These are phyloP conservation scores for Hephaestus fuliginosus DNA, from an alignment of 2,797 vertebrate species.

Conservation along the genomic window DNA sequence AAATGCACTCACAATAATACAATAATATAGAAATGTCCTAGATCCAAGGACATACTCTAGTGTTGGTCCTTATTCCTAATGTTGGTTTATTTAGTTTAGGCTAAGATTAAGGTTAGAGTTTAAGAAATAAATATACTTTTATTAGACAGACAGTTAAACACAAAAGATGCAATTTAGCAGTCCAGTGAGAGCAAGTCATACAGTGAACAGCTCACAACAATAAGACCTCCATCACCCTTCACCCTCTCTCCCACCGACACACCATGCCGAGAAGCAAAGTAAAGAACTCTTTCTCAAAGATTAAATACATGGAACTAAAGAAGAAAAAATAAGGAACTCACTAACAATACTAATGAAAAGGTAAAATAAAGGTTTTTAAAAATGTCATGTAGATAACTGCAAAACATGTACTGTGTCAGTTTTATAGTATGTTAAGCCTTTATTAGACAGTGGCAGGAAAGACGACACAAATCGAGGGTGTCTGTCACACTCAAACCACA, in stretches of 20 bases:
- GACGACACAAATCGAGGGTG: not conserved
- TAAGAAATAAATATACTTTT: not conserved
- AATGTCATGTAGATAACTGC: not conserved
- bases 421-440: not conserved
- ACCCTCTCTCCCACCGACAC: not conserved
- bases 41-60: not conserved
- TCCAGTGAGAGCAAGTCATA: not conserved
- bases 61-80: not conserved
- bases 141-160: not conserved
- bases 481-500: not conserved
- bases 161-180: not conserved
- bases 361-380: not conserved
- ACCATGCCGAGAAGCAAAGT: not conserved
- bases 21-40: not conserved
- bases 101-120: not conserved
- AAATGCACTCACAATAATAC: slow-evolving; percentile 3
- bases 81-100: not conserved
- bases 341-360: not conserved
- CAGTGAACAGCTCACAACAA: not conserved
- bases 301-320: not conserved
- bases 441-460: not conserved
- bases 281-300: not conserved
- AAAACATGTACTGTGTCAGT: not conserved
- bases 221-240: not conserved
- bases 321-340: not conserved